A percentile compares a stretch with the other conserved stretches of the same genome.
phyloP scores from a whole-genome alignment of 2,797 vertebrate species.

The Rhincodon typus region DNA sequence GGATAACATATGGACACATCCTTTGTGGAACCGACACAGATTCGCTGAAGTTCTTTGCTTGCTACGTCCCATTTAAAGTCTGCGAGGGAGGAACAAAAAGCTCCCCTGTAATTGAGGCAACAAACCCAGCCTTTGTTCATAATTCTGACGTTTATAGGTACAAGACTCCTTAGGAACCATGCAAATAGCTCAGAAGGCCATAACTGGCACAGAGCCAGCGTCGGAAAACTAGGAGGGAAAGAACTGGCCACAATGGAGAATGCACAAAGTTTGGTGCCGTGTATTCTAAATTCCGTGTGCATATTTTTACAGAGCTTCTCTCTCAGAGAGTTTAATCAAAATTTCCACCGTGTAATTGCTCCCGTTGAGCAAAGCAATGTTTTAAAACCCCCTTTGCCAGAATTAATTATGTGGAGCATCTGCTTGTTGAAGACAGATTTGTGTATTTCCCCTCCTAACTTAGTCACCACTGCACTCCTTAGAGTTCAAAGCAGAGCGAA shows the following conservation, averaged over 20 bases:
- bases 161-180: constrained; percentile 52
- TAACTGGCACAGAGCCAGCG: constrained; percentile 50
- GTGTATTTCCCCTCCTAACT: background rate
- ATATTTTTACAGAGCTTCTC: background rate
- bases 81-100: constrained; percentile 40
- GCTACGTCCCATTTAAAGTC: constrained; percentile 49
- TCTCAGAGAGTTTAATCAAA: background rate
- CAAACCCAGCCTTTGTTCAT: constrained; percentile 56
- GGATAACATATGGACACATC: constrained; percentile 39
- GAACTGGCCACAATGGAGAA: constrained; percentile 8
- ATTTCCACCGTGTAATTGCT: background rate
- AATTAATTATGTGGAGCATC: background rate
- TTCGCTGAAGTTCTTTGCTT: constrained; percentile 43
- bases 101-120: constrained; percentile 47
- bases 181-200: constrained; percentile 41
- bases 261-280: background rate
- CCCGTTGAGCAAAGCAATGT: background rate
- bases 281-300: background rate
- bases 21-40: constrained; percentile 43
- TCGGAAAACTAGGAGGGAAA: constrained; percentile 44
- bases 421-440: background rate
- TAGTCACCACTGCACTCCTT: background rate
- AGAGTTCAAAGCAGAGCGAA: background rate
- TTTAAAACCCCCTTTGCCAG: background rate
- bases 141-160: constrained; percentile 45